These are phyloP conservation scores for Drosophila neonasuta DNA, from an alignment of 2,888 invertebrate genomes.

Conservation along the genomic window DNA sequence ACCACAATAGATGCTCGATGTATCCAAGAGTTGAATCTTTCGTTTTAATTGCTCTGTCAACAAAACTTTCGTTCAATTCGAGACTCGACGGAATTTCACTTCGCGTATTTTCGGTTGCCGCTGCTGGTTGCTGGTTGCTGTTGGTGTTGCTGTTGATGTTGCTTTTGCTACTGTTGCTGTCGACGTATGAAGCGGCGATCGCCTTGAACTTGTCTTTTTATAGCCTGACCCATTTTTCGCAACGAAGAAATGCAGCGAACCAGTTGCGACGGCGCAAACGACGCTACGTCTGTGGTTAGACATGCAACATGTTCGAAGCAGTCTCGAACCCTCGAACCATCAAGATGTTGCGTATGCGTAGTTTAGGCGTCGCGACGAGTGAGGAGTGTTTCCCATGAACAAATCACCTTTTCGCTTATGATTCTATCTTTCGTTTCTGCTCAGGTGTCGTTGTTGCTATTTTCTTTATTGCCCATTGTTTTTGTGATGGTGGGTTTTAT, in stretches of 20 bases:
- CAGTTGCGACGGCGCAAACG: conserved; percentile 27
- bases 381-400: conserved; percentile 1
- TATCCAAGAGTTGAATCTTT: conserved; percentile 25
- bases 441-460: conserved; percentile 39
- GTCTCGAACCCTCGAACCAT: conserved; percentile 16
- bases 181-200: conserved; percentile 85
- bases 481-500: conserved; percentile 22
- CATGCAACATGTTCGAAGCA: conserved; percentile 51
- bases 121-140: conserved; percentile 51
- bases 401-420: conserved; percentile 39
- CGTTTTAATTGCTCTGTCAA: conserved; percentile 32
- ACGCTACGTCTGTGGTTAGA: conserved; percentile 20
- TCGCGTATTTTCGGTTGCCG: conserved; percentile 48
- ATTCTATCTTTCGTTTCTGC: conserved; percentile 37
- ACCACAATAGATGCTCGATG: conserved; percentile 15
- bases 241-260: conserved; percentile 65
- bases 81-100: conserved; percentile 53
- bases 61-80: conserved; percentile 65
- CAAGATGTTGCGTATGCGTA: conserved; percentile 34
- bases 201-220: conserved; percentile 93
- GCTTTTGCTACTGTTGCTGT: conserved; percentile 63
- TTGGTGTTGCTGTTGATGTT: conserved; percentile 17
- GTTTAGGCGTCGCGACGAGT: conserved; percentile 34
- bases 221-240: conserved; percentile 89
- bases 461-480: conserved; percentile 60